Base-by-base conservation (phyloP, 2,797 vertebrate species). In the Oreochromis mossambicus region DNA sequence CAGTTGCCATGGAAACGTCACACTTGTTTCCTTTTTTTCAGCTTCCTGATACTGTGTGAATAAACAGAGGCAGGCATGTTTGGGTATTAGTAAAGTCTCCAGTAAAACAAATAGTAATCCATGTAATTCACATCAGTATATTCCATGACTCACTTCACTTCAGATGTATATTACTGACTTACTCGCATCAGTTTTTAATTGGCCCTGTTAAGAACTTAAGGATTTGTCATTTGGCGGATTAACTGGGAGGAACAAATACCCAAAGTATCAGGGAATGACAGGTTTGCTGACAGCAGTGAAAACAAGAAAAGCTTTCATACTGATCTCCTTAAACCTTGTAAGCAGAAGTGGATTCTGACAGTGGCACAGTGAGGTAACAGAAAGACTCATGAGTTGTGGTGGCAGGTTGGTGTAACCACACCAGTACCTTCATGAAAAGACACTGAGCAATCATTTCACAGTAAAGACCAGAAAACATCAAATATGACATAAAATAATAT, bases 1-100 rank as follows among this genome's bases (percentile, higher is more conserved):
- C 51, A 68, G 85, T 92, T 89, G 77, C 86, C 85, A 93, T 91
- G 85, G 88, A 84, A 84, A 92, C 76, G 38, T 77, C 83, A 82
- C 83, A 87, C 51, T 81, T 78, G 41, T 26, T 58, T 76, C 29
- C 56, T 61, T 78, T 63, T 66, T 48, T 73, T 26, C 41, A 58
- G 51, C 51, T 51, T 66, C 34, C 63, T 83, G 66, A 66, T 80
- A 9, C 81, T 41, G 36, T 51, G 29, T 70, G 80, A 91, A 85
- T 83, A 86, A 82, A 66, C 34, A 87, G 32, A 36, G n/a, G 76
- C 26, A 29, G 32, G 43, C 73, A 21, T 68, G 29, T 76, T 79
- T 68, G 43, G 5, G n/a, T 50, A 26, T 29, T 17, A 24, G 21
- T 32, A 38, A 77, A 81, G 8, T 58, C 19, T 77, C 26, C 3